Evolutionary conservation across 2,888 invertebrate species (phyloP), one percentile per base, ranked within the genome.

Genomic region (Chironomus tentans): DNA sequence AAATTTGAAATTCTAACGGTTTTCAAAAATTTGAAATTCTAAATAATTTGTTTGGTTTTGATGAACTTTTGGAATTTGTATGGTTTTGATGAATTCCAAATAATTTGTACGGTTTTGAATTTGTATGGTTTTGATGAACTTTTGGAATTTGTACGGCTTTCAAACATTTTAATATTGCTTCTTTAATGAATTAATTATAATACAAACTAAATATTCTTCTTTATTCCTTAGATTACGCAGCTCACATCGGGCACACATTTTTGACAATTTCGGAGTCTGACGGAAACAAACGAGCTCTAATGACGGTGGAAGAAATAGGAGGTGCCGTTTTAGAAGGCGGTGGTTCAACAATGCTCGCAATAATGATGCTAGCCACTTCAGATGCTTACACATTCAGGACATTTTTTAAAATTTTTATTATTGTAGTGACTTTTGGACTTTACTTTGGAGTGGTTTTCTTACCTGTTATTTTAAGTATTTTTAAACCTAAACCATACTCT

Each of bases 171-270:
- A 24, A 2, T 24, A 2, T n/a, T n/a, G n/a, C n/a, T n/a, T n/a
- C n/a, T n/a, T n/a, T n/a, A n/a, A n/a, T n/a, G n/a, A n/a, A n/a
- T n/a, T n/a, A n/a, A n/a, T n/a, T n/a, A n/a, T n/a, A n/a, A n/a
- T n/a, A n/a, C n/a, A n/a, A n/a, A n/a, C n/a, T n/a, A n/a, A n/a
- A n/a, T n/a, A n/a, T n/a, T n/a, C n/a, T n/a, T n/a, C n/a, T 28
- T 28, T 28, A 5, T 28, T 62, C 18, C 21, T 62, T 12, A 72
- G 72, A 94, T 83, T 94, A 93, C 80, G 92, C 93, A 0, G 91
- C 92, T 2, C 92, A 92, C 80, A 89, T 92, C 5, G 92, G 92
- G 0, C 93, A 93, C 81, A 91, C 91, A 3, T 94, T 93, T 82
- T 86, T 94, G 79, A 90, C 90, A 2, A 83, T 87, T 18, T 83